A percentile compares a stretch with the other conserved stretches of the same genome.
These are phyloP conservation scores for Nematostella vectensis DNA, from an alignment of 92 coral and sea anemone species.

Conservation along the genomic window DNA sequence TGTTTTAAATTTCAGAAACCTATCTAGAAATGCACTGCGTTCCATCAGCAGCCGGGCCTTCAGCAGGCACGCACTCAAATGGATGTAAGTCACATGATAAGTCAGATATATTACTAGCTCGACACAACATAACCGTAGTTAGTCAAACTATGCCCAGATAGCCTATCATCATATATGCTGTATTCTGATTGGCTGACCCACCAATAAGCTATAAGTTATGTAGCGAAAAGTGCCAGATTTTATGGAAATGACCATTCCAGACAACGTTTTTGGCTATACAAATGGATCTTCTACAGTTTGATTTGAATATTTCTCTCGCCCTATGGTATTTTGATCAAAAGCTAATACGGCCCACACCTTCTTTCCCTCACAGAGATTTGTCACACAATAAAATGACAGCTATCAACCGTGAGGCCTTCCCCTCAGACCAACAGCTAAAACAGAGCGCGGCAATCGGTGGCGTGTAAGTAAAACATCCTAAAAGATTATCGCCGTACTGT, in stretches of 20 bases:
- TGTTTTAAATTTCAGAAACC: conserved; percentile 7
- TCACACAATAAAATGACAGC: conserved; percentile 12
- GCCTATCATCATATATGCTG: no score
- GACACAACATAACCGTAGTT: no score
- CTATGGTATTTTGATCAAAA: no score
- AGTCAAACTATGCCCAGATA: no score
- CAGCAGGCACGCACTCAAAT: background rate
- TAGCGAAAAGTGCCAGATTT: no score
- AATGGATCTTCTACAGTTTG: background rate
- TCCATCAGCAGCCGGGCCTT: conserved; percentile 10
- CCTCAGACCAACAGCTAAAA: conserved; percentile 9
- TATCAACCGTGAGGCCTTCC: conserved; percentile 10
- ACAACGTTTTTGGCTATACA: no score
- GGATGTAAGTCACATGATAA: conserved; percentile 25
- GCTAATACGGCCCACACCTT: no score
- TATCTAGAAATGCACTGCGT: conserved; percentile 12
- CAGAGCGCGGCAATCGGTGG: background rate
- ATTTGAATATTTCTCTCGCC: no score
- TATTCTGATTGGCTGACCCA: no score
- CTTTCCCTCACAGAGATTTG: conserved; percentile 24
- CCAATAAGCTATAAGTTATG: no score
- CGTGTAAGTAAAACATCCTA: background rate
- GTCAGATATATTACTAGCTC: no score
- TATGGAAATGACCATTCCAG: no score
- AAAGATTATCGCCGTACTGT: background rate